A percentile compares a stretch with the other conserved stretches of the same genome.
Conservation (phyloP, 2,113 vertebrate genomes). For the Grammomys dolichurus region DNA sequence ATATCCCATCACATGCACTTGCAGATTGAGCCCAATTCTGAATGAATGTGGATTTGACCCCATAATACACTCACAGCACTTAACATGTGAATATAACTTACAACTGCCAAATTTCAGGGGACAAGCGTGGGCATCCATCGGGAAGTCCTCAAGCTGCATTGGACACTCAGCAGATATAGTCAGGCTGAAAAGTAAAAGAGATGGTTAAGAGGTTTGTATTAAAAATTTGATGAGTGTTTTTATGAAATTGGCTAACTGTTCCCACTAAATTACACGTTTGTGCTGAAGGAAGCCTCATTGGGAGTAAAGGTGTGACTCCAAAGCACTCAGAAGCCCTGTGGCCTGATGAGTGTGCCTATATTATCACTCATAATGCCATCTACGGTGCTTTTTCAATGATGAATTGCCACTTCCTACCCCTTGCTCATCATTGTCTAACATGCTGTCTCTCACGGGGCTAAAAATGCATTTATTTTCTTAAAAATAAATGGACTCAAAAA, state of each 20-base stretch:
- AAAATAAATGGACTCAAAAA: not conserved
- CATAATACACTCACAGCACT: constrained; percentile 34
- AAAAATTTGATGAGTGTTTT: not conserved
- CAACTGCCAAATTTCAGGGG: constrained; percentile 99
- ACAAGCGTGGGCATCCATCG: constrained; percentile 98
- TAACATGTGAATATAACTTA: constrained; percentile 88
- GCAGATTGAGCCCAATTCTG: not conserved
- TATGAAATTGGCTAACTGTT: not conserved
- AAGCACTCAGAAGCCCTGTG: not conserved
- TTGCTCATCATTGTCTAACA: not conserved
- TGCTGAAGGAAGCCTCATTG: not conserved
- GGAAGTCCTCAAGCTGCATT: constrained; percentile 99
- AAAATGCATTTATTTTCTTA: not conserved
- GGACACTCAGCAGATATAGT: constrained; percentile 98
- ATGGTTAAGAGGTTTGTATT: not conserved
- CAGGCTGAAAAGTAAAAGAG: constrained; percentile 88
- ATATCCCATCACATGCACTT: no score
- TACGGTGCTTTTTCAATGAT: not conserved
- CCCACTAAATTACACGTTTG: not conserved
- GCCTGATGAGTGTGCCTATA: not conserved
- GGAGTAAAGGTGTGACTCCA: not conserved
- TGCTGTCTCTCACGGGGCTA: not conserved
- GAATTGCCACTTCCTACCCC: not conserved
- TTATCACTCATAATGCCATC: not conserved
- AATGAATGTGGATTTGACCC: not conserved